Percentiles rank a stretch among this genome's conserved stretches.
phyloP scores from a whole-genome alignment of 2,888 invertebrate genomes.

The Tenodera sinensis region DNA sequence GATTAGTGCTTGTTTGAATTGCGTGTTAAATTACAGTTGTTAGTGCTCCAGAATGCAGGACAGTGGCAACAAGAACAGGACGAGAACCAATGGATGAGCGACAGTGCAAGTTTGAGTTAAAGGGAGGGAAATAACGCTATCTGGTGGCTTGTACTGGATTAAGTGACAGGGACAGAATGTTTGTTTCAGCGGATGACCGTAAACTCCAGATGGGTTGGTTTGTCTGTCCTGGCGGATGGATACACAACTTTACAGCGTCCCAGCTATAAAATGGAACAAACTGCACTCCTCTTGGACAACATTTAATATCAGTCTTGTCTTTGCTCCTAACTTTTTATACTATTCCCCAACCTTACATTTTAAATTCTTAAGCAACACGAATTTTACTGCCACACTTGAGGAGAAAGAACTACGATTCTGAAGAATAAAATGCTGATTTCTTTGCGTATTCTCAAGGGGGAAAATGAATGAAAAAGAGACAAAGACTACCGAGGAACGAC shows the following conservation, averaged over 20 bases:
- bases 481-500: no score
- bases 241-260: neutral
- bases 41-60: no score
- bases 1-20: no score
- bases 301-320: neutral
- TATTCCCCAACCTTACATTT: neutral
- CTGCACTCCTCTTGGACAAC: neutral
- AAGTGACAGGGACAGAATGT: neutral
- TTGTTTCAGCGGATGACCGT: neutral
- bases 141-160: neutral
- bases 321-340: neutral
- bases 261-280: neutral
- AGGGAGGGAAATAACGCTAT: neutral
- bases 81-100: no score
- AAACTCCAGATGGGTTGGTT: neutral
- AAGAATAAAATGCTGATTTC: no score
- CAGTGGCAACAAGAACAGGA: no score
- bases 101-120: no score
- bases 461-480: no score
- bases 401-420: neutral
- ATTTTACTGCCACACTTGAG: neutral
- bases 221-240: neutral
- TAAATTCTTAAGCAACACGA: neutral
- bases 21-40: no score
- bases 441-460: no score